Evolutionary conservation across 2,797 vertebrate genomes (phyloP).

Genomic region (Hypotaenidia okinawae): DNA sequence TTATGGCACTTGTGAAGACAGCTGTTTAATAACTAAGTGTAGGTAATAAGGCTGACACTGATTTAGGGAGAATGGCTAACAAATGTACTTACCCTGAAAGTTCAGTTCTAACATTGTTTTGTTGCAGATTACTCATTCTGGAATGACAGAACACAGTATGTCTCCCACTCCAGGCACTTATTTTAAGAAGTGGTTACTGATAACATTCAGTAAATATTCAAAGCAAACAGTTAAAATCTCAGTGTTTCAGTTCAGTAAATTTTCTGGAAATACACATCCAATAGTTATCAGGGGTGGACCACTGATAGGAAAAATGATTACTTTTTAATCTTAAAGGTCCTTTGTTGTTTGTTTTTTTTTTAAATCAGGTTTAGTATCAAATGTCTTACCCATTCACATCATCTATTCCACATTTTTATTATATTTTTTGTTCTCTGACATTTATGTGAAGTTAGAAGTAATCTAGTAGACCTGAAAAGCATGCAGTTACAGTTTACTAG

Average conservation of each 20-base stretch:
- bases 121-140: neutral
- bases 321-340: neutral
- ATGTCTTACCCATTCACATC: neutral
- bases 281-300: neutral
- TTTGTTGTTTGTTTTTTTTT: neutral
- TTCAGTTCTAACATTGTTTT: neutral
- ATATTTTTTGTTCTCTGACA: neutral
- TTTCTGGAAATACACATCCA: neutral
- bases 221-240: neutral
- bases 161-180: neutral
- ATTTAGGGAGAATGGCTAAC: neutral
- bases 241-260: neutral
- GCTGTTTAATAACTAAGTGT: neutral
- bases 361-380: neutral
- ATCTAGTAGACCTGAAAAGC: neutral
- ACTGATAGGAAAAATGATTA: neutral
- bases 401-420: neutral
- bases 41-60: neutral
- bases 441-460: neutral
- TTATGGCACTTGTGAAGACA: neutral
- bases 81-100: neutral
- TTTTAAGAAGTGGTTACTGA: neutral
- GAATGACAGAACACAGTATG: neutral
- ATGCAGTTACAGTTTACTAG: neutral
- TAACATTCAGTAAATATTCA: slow-evolving; percentile 20